Conservation (phyloP, 2,888 invertebrate genomes). For the Tillus elongatus region DNA sequence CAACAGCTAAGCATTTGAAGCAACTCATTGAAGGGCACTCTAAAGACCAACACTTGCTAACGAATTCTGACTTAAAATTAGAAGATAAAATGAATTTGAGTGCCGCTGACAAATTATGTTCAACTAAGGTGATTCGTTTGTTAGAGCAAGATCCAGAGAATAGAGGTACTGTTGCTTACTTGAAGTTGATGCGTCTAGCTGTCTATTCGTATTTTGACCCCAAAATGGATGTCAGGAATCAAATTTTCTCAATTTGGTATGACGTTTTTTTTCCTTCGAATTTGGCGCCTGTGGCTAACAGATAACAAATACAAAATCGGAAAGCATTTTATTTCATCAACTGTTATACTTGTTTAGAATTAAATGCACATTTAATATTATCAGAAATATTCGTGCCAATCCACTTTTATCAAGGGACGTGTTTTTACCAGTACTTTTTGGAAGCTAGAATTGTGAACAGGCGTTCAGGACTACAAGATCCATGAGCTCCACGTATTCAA, state of each 20-base stretch:
- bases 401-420: conserved; percentile 7
- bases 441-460: conserved; percentile 10
- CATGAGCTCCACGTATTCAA: conserved; percentile 10
- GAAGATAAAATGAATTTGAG: conserved; percentile 25
- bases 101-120: conserved; percentile 22
- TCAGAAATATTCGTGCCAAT: too few relatives aligned
- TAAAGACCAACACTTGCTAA: conserved; percentile 22
- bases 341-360: conserved; percentile 9
- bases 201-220: conserved; percentile 6
- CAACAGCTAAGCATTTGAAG: conserved; percentile 5
- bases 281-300: conserved; percentile 10
- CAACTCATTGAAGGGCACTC: conserved; percentile 16
- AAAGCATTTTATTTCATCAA: conserved; percentile 10
- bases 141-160: conserved; percentile 20
- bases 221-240: conserved; percentile 5
- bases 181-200: conserved; percentile 15
- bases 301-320: conserved; percentile 7
- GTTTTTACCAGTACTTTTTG: conserved; percentile 10
- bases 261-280: conserved; percentile 8
- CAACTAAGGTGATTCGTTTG: conserved; percentile 18
- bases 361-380: too few relatives aligned
- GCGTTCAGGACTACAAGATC: conserved; percentile 9
- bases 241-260: conserved; percentile 7
- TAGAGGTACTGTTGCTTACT: conserved; percentile 21
- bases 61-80: conserved; percentile 14